phyloP scores from a whole-genome alignment of 2,888 invertebrate genomes.

The Eretmocerus hayati region DNA sequence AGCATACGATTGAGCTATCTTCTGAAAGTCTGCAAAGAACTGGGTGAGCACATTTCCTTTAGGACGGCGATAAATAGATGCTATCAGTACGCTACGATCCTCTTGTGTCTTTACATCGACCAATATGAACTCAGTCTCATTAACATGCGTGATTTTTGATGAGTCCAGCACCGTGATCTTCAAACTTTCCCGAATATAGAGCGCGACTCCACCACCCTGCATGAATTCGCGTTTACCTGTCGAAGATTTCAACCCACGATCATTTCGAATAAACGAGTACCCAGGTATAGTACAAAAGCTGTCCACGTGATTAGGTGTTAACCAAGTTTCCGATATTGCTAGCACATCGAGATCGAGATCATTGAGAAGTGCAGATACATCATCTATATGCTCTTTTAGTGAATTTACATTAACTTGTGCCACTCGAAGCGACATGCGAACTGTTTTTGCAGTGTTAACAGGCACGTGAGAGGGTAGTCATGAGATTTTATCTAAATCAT shows the following conservation, averaged over 20 bases:
- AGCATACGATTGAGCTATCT: not conserved
- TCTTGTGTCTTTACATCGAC: not conserved
- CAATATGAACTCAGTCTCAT: not conserved
- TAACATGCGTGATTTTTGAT: not conserved
- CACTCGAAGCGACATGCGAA: not conserved
- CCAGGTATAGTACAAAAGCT: not conserved
- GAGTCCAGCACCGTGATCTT: no score
- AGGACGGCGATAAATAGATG: not conserved
- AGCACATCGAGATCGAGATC: not conserved
- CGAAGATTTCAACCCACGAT: not conserved
- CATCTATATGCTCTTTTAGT: not conserved
- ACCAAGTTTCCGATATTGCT: not conserved
- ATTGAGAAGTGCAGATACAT: not conserved
- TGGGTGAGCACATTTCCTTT: not conserved
- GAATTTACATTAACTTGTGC: conserved; percentile 1
- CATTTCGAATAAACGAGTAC: not conserved
- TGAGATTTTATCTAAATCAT: no score
- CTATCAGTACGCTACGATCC: not conserved
- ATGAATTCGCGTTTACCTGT: not conserved
- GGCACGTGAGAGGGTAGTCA: no score
- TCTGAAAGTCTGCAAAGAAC: not conserved
- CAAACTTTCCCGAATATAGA: not conserved
- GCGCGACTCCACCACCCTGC: not conserved
- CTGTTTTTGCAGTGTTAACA: no score
- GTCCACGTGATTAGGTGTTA: not conserved